Evolutionary conservation across 2,797 vertebrate species (phyloP).

Genomic region (Enteromius anoplus): DNA sequence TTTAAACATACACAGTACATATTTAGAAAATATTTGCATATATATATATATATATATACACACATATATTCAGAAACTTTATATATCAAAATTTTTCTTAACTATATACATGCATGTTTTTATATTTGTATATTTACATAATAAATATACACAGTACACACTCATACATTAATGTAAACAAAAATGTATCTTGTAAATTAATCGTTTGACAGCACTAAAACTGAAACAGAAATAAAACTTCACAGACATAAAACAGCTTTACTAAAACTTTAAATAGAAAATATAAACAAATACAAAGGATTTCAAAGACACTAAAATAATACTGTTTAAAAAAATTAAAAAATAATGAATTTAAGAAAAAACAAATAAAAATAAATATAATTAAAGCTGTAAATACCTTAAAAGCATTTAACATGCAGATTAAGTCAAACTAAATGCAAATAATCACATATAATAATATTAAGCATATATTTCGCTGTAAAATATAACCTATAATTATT

Average conservation of each 20-base stretch:
- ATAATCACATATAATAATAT: slow-evolving; percentile 4
- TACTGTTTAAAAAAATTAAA: background rate
- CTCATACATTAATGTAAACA: too few relatives aligned
- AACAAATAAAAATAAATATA: background rate
- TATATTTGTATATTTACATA: too few relatives aligned
- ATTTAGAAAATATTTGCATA: too few relatives aligned
- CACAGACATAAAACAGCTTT: background rate
- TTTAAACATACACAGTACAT: too few relatives aligned
- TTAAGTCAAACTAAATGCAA: background rate
- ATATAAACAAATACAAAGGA: background rate
- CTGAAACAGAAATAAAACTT: background rate
- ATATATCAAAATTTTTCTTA: too few relatives aligned
- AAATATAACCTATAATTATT: background rate
- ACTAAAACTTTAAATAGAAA: background rate
- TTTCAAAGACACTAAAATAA: background rate
- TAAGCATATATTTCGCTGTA: background rate
- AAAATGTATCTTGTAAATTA: too few relatives aligned
- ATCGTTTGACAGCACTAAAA: background rate
- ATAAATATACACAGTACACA: too few relatives aligned
- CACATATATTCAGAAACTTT: too few relatives aligned
- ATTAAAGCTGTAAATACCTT: background rate
- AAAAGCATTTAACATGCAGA: background rate
- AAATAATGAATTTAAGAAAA: background rate
- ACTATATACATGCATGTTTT: too few relatives aligned
- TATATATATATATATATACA: too few relatives aligned